phyloP scores from a whole-genome alignment of 2,113 vertebrate genomes.

The Hyaena hyaena region DNA sequence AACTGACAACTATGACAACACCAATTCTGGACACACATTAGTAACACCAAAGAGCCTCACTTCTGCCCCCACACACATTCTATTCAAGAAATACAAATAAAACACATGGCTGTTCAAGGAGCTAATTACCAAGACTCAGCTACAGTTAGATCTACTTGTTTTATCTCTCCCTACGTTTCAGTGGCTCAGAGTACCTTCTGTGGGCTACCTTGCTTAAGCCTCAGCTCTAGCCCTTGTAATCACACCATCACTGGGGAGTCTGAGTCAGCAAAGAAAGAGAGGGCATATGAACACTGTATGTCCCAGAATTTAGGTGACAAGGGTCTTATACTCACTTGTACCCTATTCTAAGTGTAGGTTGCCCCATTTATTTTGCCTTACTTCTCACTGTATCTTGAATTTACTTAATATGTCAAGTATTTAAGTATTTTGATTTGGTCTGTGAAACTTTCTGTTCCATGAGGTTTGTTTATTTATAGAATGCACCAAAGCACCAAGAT shows the following conservation, averaged over 20 bases:
- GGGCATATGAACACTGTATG: accelerated
- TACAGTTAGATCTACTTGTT: not conserved
- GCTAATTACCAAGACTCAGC: not conserved
- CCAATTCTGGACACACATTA: not conserved
- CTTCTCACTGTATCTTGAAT: not conserved
- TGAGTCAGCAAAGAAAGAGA: not conserved
- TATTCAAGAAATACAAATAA: not conserved
- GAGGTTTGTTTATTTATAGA: not conserved
- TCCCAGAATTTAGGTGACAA: not conserved
- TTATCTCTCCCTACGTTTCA: not conserved
- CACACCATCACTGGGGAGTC: not conserved
- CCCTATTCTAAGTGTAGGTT: not conserved
- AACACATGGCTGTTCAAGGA: not conserved
- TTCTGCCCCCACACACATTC: not conserved
- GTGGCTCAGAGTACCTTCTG: not conserved
- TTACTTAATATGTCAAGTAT: not conserved
- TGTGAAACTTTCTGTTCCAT: not conserved
- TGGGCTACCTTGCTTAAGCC: not conserved
- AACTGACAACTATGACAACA: not conserved
- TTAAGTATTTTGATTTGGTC: not conserved
- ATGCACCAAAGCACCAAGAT: not conserved
- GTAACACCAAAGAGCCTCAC: not conserved
- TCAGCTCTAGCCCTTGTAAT: not conserved
- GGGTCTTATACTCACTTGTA: not conserved
- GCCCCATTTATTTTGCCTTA: not conserved